These are phyloP conservation scores for Neogale vison DNA, from an alignment of 2,113 vertebrate species.

Conservation along the genomic window DNA sequence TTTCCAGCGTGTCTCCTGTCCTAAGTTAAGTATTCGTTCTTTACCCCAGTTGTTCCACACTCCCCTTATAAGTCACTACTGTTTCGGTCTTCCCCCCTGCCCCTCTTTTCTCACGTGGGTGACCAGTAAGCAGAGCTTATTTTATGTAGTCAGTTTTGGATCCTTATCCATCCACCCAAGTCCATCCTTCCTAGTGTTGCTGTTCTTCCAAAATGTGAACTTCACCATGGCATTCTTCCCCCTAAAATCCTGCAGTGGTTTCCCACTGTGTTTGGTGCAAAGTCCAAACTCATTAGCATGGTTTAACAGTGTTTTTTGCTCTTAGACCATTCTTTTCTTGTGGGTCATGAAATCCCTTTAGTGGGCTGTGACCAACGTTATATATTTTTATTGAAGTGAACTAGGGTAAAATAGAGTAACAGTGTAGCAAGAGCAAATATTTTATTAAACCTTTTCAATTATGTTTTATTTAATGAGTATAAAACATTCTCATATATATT, in stretches of 20 bases:
- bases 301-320: background rate
- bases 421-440: background rate
- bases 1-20: background rate
- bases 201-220: background rate
- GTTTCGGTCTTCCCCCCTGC: background rate
- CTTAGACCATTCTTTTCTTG: background rate
- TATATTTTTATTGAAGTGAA: background rate
- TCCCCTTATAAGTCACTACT: background rate
- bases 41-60: fast-evolving
- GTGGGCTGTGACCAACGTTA: background rate
- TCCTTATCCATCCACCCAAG: background rate
- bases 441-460: background rate
- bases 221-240: background rate
- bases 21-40: background rate
- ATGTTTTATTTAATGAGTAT: background rate
- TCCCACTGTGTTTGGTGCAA: background rate
- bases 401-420: background rate
- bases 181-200: background rate
- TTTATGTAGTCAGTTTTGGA: background rate
- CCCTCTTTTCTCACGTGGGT: background rate
- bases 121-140: background rate
- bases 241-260: background rate
- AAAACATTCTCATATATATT: background rate
- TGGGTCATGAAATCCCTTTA: background rate
- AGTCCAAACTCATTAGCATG: background rate